Conservation (phyloP, 2,888 invertebrate genomes). For the Melolontha melolontha region DNA sequence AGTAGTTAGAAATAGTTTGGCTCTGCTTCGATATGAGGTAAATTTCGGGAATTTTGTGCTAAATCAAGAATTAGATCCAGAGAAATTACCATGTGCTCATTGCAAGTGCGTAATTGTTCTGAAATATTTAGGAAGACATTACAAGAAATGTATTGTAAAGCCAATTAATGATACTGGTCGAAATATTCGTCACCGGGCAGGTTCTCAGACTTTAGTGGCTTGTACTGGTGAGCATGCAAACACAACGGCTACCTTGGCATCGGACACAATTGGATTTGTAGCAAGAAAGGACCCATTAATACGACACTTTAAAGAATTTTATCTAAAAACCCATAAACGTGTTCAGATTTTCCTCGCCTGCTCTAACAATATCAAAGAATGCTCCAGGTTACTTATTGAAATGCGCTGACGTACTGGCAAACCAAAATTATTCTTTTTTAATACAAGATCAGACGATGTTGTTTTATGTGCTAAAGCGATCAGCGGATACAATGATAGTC, state of each 20-base stretch:
- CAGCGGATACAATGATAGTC: slow-evolving; percentile 41
- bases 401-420: slow-evolving; percentile 30
- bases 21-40: slow-evolving; percentile 39
- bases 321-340: slow-evolving; percentile 39
- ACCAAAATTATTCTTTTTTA: slow-evolving; percentile 17
- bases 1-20: slow-evolving; percentile 41
- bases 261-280: slow-evolving; percentile 28
- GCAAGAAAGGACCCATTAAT: slow-evolving; percentile 36
- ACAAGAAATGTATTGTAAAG: slow-evolving; percentile 41
- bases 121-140: slow-evolving; percentile 36
- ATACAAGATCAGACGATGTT: slow-evolving; percentile 23
- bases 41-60: slow-evolving; percentile 39
- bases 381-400: slow-evolving; percentile 29
- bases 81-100: slow-evolving; percentile 45
- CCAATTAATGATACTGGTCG: slow-evolving; percentile 37
- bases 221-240: slow-evolving; percentile 21
- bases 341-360: slow-evolving; percentile 28
- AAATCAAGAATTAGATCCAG: slow-evolving; percentile 20
- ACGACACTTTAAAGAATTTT: slow-evolving; percentile 33
- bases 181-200: too few relatives aligned
- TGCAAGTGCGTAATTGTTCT: slow-evolving; percentile 43
- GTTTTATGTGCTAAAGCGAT: slow-evolving; percentile 42
- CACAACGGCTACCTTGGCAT: slow-evolving; percentile 26
- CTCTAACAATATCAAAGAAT: slow-evolving; percentile 42
- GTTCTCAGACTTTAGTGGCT: slow-evolving; percentile 24